Conservation (phyloP, 2,113 vertebrate genomes). For the Hystrix brachyura region DNA sequence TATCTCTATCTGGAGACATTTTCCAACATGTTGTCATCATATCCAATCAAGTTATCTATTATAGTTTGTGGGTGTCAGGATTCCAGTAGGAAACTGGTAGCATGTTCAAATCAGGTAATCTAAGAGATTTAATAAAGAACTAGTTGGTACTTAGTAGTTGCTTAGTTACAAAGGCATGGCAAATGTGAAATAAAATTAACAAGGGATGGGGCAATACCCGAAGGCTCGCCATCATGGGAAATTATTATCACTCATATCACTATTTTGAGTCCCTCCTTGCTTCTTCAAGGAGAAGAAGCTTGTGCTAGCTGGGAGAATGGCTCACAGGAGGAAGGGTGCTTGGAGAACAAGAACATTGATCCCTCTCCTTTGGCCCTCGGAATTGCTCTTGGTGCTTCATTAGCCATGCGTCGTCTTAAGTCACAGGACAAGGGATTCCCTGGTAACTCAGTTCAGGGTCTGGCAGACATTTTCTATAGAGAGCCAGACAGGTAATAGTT, state of each 20-base stretch:
- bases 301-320: not conserved
- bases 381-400: not conserved
- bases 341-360: not conserved
- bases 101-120: not conserved
- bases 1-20: conserved; percentile 5
- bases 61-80: not conserved
- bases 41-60: not conserved
- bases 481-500: not conserved
- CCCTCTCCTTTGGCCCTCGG: not conserved
- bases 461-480: not conserved
- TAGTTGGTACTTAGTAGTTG: not conserved
- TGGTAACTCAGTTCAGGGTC: not conserved
- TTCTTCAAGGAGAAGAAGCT: not conserved
- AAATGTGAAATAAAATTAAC: not conserved
- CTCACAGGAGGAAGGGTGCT: not conserved
- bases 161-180: not conserved
- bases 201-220: not conserved
- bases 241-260: not conserved
- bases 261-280: not conserved
- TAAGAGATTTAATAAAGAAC: conserved; percentile 10
- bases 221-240: not conserved
- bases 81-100: not conserved
- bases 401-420: not conserved
- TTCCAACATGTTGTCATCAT: not conserved
- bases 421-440: not conserved